Conservation (phyloP, 2,797 vertebrate genomes). For the Chiroxiphia lanceolata region DNA sequence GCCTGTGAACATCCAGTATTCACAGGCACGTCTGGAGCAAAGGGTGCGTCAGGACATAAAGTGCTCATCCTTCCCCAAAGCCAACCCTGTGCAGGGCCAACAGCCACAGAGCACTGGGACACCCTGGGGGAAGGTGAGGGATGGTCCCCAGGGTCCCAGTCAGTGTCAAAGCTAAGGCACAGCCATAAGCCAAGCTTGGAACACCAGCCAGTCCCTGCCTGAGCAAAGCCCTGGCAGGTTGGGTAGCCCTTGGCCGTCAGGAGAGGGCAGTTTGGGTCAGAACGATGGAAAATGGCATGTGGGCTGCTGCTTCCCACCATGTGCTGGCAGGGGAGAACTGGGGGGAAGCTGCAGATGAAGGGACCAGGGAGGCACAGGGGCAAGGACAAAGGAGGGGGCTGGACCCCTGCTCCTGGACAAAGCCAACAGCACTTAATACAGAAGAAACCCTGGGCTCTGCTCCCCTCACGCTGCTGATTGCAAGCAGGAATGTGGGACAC, state of each 20-base stretch:
- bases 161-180: not conserved
- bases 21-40: not conserved
- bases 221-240: rapidly evolving
- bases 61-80: not conserved
- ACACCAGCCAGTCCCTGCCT: not conserved
- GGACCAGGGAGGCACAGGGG: not conserved
- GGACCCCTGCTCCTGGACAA: not conserved
- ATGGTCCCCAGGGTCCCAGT: not conserved
- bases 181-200: not conserved
- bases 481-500: rapidly evolving
- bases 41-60: rapidly evolving
- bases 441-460: not conserved
- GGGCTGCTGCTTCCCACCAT: rapidly evolving
- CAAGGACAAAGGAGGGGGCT: not conserved
- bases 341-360: not conserved
- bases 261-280: not conserved
- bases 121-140: rapidly evolving
- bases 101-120: rapidly evolving
- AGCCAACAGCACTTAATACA: not conserved
- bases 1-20: rapidly evolving
- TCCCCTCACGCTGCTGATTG: not conserved
- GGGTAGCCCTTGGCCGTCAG: not conserved
- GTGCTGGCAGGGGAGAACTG: not conserved
- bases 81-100: not conserved
- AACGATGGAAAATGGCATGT: rapidly evolving